phyloP scores from a whole-genome alignment of 1,140 invertebrate species.

The Cotesia chilonis region DNA sequence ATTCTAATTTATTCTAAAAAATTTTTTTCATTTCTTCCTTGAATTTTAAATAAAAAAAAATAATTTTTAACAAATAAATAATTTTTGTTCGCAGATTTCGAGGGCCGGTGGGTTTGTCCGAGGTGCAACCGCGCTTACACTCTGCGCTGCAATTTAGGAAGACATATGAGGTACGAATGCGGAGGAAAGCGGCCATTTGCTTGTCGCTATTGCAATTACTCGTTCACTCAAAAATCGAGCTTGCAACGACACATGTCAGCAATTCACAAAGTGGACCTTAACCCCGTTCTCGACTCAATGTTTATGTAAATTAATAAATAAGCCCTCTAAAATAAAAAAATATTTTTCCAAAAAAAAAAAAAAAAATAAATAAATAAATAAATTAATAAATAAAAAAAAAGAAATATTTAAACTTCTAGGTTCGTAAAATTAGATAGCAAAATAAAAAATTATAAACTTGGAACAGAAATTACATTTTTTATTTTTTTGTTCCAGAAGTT shows the following conservation, averaged over 20 bases:
- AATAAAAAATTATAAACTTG: too few species aligned
- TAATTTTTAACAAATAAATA: neutral
- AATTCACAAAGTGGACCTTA: conserved; percentile 46
- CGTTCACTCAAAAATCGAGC: conserved; percentile 60
- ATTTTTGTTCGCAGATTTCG: conserved; percentile 50
- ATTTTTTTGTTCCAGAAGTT: too few species aligned
- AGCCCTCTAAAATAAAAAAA: neutral
- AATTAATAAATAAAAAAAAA: too few species aligned
- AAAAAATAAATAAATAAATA: too few species aligned
- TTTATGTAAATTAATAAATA: conserved; percentile 27
- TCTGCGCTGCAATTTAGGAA: conserved; percentile 55
- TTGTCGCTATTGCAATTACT: conserved; percentile 55
- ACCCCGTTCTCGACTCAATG: conserved; percentile 32
- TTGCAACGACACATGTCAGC: conserved; percentile 49
- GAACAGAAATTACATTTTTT: too few species aligned
- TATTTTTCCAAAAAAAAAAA: too few species aligned
- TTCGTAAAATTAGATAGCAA: too few species aligned
- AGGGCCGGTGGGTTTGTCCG: conserved; percentile 65
- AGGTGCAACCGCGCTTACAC: conserved; percentile 63
- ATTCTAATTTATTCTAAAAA: too few species aligned
- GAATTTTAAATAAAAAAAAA: neutral
- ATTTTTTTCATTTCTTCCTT: too few species aligned
- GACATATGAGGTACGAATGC: conserved; percentile 60
- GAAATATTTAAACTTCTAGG: too few species aligned
- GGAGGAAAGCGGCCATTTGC: conserved; percentile 55